Evolutionary conservation across 1,140 invertebrate genomes (phyloP).

Genomic region (Neodiprion fabricii): DNA sequence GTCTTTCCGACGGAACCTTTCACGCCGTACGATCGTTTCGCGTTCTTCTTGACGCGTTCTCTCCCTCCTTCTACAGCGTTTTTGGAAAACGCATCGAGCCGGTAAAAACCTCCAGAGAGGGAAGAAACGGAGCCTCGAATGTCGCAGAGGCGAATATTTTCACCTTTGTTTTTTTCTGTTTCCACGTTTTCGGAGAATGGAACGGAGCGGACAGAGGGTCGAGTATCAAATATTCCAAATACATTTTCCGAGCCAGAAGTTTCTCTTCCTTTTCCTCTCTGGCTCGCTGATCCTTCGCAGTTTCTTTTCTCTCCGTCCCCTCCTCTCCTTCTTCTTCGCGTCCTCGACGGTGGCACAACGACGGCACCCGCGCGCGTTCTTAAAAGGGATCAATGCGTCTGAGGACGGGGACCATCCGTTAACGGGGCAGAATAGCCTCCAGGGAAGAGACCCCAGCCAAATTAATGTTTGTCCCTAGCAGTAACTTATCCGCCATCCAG

Average conservation of each 20-base stretch:
- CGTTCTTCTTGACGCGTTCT: too few relatives aligned
- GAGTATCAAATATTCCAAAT: conserved; percentile 1
- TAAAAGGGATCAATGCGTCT: conserved; percentile 54
- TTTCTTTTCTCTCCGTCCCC: not conserved
- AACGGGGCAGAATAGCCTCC: conserved; percentile 52
- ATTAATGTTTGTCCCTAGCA: conserved; percentile 55
- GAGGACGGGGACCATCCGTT: conserved; percentile 52
- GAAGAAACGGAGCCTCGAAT: not conserved
- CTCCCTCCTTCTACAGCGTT: too few relatives aligned
- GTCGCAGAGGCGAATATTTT: too few relatives aligned
- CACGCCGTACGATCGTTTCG: too few relatives aligned
- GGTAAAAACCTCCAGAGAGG: not conserved
- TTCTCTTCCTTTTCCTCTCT: too few relatives aligned
- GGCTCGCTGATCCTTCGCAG: not conserved
- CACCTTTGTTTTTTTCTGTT: not conserved
- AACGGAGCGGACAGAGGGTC: not conserved
- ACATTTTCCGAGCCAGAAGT: not conserved
- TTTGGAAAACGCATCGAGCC: too few relatives aligned
- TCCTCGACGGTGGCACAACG: not conserved
- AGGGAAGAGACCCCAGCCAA: conserved; percentile 51
- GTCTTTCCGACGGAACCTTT: too few relatives aligned
- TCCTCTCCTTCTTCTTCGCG: not conserved
- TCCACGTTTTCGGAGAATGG: not conserved
- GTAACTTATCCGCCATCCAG: conserved; percentile 51
- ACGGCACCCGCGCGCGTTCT: not conserved